Conservation (phyloP, 1,140 invertebrate genomes). For the Camponotus pennsylvanicus region DNA sequence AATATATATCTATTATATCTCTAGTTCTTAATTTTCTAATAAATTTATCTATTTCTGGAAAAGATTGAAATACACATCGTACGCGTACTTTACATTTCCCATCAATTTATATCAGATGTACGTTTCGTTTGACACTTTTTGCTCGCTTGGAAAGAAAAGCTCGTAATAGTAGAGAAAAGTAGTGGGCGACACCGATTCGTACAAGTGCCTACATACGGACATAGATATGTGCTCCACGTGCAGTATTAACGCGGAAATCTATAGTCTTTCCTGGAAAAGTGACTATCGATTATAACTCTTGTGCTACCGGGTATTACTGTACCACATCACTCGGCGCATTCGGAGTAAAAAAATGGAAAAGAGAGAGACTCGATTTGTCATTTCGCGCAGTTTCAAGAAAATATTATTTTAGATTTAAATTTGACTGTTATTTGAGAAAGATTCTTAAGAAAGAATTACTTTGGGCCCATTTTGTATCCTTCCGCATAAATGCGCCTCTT, state of each 20-base stretch:
- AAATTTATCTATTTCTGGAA: neutral
- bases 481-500: too few species aligned
- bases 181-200: constrained; percentile 2
- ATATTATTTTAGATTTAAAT: constrained; percentile 48
- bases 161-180: neutral
- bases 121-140: constrained; percentile 20
- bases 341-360: neutral
- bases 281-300: constrained; percentile 35
- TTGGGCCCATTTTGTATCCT: neutral
- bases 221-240: constrained; percentile 9
- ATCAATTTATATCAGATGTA: neutral
- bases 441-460: constrained; percentile 42
- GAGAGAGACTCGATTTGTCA: constrained; percentile 39
- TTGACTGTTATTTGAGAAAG: constrained; percentile 4
- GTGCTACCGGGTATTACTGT: constrained; percentile 55
- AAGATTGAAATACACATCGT: neutral
- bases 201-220: neutral
- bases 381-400: constrained; percentile 63
- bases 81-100: neutral
- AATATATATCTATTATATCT: neutral
- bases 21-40: neutral
- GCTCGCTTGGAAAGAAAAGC: constrained; percentile 20
- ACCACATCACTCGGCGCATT: constrained; percentile 9
- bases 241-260: constrained; percentile 64
- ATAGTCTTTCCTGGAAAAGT: constrained; percentile 69